Conservation (phyloP, 2,888 invertebrate species). For the Papilio elwesi region DNA sequence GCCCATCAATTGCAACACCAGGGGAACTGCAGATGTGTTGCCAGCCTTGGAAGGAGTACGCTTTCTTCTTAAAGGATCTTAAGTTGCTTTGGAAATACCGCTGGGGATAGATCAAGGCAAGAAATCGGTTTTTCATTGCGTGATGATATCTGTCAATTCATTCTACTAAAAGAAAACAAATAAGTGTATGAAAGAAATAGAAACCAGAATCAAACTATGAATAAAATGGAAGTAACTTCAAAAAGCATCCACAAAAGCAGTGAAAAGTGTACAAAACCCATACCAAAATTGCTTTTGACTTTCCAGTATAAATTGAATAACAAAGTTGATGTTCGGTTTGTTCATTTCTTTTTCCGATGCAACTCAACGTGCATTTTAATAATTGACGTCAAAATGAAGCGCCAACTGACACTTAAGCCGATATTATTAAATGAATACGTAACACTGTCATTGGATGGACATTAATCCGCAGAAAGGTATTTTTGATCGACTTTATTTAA, state of each 20-base stretch:
- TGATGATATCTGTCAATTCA: too few relatives aligned
- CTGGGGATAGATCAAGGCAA: too few relatives aligned
- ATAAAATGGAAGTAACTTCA: neutral
- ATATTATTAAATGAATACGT: constrained; percentile 17
- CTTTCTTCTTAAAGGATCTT: too few relatives aligned
- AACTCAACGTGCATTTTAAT: constrained; percentile 24
- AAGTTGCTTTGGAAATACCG: too few relatives aligned
- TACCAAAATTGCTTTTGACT: constrained; percentile 17
- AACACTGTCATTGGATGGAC: constrained; percentile 6
- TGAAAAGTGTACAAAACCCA: constrained; percentile 9
- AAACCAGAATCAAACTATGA: constrained; percentile 1
- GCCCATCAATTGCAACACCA: too few relatives aligned
- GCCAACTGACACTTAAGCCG: constrained; percentile 7
- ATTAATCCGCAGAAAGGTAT: neutral
- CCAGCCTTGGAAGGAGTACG: too few relatives aligned
- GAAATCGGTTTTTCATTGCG: too few relatives aligned
- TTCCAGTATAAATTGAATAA: constrained; percentile 16
- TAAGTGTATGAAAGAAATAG: neutral
- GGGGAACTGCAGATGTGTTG: too few relatives aligned
- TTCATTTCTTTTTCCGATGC: constrained; percentile 9
- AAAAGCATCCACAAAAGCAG: constrained; percentile 15
- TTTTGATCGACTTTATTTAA: neutral
- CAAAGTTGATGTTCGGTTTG: constrained; percentile 18
- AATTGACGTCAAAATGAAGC: constrained; percentile 20
- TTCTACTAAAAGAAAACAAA: too few relatives aligned